These are phyloP conservation scores for Cyanocitta stelleri DNA, from an alignment of 2,113 vertebrate species.

Conservation along the genomic window DNA sequence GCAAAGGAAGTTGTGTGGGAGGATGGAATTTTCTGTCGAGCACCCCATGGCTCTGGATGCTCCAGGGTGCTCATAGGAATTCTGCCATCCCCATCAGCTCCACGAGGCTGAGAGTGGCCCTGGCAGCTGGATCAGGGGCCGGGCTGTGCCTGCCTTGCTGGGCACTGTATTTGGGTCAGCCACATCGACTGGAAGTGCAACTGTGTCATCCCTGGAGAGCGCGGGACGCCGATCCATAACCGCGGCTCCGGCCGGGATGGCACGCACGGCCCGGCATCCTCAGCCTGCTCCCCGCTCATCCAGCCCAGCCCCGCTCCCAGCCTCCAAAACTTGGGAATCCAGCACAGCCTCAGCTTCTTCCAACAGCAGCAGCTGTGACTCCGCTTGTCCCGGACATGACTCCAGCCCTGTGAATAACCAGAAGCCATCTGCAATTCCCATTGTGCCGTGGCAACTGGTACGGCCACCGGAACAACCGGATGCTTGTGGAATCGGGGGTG, in stretches of 20 bases:
- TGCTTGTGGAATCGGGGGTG: background rate
- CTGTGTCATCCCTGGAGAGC: conserved; percentile 46
- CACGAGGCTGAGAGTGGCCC: background rate
- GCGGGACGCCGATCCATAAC: background rate
- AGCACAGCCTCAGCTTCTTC: background rate
- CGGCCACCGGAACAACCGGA: background rate
- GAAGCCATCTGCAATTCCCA: conserved; percentile 14
- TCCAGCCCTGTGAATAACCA: background rate
- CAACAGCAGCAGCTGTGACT: background rate
- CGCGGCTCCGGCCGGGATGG: fast-evolving
- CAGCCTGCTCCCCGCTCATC: fast-evolving
- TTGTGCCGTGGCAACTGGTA: background rate
- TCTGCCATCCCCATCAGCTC: background rate
- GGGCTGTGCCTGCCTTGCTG: background rate
- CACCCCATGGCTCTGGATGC: fast-evolving
- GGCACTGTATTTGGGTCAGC: conserved; percentile 18
- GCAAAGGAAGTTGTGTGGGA: background rate
- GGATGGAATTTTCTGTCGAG: background rate
- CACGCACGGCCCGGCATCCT: fast-evolving
- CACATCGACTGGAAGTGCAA: background rate
- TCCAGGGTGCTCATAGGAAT: background rate
- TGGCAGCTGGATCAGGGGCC: background rate
- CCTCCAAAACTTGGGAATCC: background rate
- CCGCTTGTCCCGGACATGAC: fast-evolving
- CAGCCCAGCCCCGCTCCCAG: background rate